A percentile compares a stretch with the other conserved stretches of the same genome.
Evolutionary conservation across 2,888 invertebrate species (phyloP).

Genomic region (Tenodera sinensis): DNA sequence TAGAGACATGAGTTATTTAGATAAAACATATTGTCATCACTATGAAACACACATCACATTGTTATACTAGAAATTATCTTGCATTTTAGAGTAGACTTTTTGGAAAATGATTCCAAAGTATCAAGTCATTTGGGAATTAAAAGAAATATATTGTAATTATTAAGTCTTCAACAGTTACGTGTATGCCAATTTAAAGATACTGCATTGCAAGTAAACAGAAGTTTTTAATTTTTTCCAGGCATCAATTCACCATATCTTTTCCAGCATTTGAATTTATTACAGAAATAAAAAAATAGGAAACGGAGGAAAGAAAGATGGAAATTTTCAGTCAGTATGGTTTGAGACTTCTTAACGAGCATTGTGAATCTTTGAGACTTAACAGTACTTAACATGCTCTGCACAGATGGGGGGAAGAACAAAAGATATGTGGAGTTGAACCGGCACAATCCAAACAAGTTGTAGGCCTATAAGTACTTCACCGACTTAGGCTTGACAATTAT

Average conservation of each 20-base stretch:
- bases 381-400: not conserved
- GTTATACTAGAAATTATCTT: slow-evolving; percentile 18
- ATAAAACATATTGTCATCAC: slow-evolving; percentile 5
- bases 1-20: slow-evolving; percentile 1
- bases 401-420: not conserved
- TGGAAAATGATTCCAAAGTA: slow-evolving; percentile 22
- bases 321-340: not conserved
- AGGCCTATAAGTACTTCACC: slow-evolving; percentile 19
- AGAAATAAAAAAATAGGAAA: not conserved
- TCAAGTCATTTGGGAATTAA: slow-evolving; percentile 12
- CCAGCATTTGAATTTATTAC: not conserved
- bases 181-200: slow-evolving; percentile 14
- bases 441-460: slow-evolving; percentile 5
- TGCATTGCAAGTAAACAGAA: not conserved
- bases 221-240: not conserved
- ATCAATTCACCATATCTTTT: slow-evolving; percentile 4
- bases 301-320: not conserved
- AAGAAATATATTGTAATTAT: slow-evolving; percentile 20
- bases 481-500: slow-evolving; percentile 20
- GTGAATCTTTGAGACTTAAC: not conserved
- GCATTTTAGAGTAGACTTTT: slow-evolving; percentile 21
- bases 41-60: slow-evolving; percentile 17
- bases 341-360: not conserved
- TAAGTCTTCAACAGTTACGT: slow-evolving; percentile 22
- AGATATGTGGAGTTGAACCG: not conserved